Percentiles rank a stretch among this genome's conserved stretches.
phyloP scores from a whole-genome alignment of 2,113 vertebrate genomes.

The Eubucco bourcierii region DNA sequence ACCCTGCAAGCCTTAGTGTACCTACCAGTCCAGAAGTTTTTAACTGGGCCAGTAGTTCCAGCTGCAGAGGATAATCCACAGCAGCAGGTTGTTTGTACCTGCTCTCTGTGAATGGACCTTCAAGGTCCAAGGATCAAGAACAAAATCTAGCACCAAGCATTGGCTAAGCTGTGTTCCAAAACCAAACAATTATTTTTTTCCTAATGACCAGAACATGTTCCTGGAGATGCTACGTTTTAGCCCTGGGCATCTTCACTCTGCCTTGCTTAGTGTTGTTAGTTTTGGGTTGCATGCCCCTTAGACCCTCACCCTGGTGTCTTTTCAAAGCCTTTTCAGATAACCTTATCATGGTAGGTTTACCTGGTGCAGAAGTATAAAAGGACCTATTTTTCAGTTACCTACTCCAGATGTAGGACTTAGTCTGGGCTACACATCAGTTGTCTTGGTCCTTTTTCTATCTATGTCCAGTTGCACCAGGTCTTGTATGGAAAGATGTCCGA shows the following conservation, averaged over 20 bases:
- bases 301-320: not conserved
- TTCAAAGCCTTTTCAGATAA: not conserved
- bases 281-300: not conserved
- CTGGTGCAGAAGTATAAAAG: not conserved
- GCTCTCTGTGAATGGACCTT: not conserved
- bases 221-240: not conserved
- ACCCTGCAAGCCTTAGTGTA: not conserved
- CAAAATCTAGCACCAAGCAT: not conserved
- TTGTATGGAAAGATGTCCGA: not conserved
- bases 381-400: not conserved
- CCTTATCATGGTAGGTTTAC: not conserved
- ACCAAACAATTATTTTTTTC: not conserved
- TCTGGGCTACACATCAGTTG: accelerated
- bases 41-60: not conserved
- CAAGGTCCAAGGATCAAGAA: not conserved
- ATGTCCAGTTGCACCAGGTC: not conserved
- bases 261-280: not conserved
- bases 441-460: not conserved
- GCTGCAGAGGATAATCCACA: not conserved
- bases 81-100: not conserved
- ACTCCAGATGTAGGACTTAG: not conserved
- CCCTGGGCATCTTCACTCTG: not conserved
- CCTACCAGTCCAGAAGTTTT: not conserved
- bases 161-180: not conserved
- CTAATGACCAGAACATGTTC: not conserved